phyloP scores from a whole-genome alignment of 2,113 vertebrate species.

The Axis porcinus region DNA sequence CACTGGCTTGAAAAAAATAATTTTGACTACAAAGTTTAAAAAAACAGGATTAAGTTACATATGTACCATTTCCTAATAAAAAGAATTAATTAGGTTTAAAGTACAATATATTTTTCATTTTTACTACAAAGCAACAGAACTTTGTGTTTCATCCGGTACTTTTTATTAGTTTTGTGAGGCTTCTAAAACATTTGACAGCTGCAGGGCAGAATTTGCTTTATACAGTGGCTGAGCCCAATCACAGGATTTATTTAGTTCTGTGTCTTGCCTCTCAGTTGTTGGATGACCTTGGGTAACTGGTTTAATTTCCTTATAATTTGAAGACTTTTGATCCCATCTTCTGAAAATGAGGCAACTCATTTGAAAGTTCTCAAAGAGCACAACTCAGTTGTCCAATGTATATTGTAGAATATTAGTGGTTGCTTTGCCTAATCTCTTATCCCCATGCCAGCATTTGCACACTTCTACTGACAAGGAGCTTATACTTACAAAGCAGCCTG shows the following conservation, averaged over 20 bases:
- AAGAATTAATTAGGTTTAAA: constrained; percentile 70
- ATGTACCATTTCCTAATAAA: constrained; percentile 63
- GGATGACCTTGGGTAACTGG: not conserved
- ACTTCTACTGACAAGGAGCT: not conserved
- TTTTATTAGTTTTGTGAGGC: constrained; percentile 40
- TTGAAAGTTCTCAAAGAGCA: not conserved
- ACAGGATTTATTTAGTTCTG: not conserved
- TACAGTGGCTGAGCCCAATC: not conserved
- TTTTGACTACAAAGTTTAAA: constrained; percentile 60
- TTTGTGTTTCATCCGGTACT: constrained; percentile 31
- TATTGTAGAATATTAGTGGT: not conserved
- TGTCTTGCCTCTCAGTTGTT: not conserved
- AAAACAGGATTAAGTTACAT: constrained; percentile 61
- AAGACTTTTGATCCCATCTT: not conserved
- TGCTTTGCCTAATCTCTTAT: not conserved
- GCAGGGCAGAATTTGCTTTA: not conserved
- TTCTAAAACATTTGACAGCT: constrained; percentile 37
- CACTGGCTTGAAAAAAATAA: constrained; percentile 39
- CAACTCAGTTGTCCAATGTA: not conserved
- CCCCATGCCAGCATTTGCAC: not conserved
- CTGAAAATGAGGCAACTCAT: not conserved
- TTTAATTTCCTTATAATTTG: not conserved
- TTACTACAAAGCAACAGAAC: constrained; percentile 51
- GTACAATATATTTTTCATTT: constrained; percentile 68
- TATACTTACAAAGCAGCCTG: not conserved